Base-by-base conservation (phyloP, 2,888 invertebrate species). In the Lacanobia wlatinum region DNA sequence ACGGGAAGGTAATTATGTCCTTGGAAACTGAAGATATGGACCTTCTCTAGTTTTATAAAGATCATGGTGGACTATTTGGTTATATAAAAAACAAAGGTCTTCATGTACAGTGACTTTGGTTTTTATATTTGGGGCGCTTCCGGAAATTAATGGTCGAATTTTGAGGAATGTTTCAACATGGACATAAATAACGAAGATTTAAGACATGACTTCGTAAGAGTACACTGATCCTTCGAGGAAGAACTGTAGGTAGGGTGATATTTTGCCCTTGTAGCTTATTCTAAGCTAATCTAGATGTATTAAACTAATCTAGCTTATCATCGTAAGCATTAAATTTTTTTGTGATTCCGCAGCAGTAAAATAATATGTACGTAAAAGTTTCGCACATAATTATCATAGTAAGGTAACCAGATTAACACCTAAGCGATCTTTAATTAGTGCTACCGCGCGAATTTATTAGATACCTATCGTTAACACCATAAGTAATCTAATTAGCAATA, bases 1-100 rank as follows among this genome's bases (percentile, higher is more conserved):
- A 67, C n/a, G 70, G 46, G 58, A 12, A 3, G 23, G 21, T 80
- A 70, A 80, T 80, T 74, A 80, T 64, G 60, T 12, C 60, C 55
- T 64, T 66, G 67, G 34, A 60, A 63, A 64, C 38, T 58, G 40
- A 63, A 61, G 40, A 68, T 40, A 72, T 53, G 43, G 14, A 14
- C 43, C 43, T 43, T 43, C 43, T 43, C 43, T 14, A 43, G 14
- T 43, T 43, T 43, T 43, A 43, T 43, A 43, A 43, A 14, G 14
- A 14, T 43, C 14, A 43, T 16, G 43, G 6, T 28, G 43, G 14
- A 43, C 40, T n/a, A n/a, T 43, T 12, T 43, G 40, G 40, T 43
- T 40, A 14, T 14, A 43, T 16, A 16, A 14, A 43, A 43, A 43
- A 14, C 4, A 43, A 5, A 43, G 34, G 4, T 1, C 40, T 12